Conservation (phyloP, 35 echinoderm and acorn worm genomes). For the Ophioderma brevispina region DNA sequence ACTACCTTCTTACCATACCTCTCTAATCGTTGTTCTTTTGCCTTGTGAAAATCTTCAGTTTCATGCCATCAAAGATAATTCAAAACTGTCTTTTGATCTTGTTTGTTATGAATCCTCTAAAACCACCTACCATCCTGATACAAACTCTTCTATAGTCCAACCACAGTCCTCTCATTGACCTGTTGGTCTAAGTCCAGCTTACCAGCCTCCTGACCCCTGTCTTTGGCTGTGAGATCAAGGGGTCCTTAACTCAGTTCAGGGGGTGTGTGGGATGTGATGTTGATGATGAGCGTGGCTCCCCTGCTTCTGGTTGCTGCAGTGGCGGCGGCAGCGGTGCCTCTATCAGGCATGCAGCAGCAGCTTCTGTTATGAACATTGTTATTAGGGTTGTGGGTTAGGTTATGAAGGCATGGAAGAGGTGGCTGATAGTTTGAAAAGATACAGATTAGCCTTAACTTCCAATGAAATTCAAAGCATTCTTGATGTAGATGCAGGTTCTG, state of each 20-base stretch:
- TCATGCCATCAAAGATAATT: neutral
- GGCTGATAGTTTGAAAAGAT: no score
- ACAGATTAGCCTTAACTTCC: no score
- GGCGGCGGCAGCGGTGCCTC: neutral
- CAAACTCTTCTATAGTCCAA: neutral
- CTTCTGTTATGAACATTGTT: slow-evolving; percentile 3
- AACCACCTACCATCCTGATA: neutral
- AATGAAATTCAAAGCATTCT: no score
- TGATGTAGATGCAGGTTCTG: no score
- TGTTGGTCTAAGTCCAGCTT: neutral
- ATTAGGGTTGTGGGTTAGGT: neutral
- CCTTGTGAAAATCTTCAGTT: neutral
- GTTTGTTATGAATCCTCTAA: no score
- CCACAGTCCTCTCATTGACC: neutral
- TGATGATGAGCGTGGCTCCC: neutral
- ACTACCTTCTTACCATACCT: no score
- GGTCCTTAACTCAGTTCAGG: neutral
- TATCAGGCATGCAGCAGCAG: neutral
- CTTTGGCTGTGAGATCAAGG: neutral
- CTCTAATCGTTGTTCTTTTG: neutral
- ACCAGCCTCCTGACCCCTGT: neutral
- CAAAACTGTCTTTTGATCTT: no score
- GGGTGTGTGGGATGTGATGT: neutral
- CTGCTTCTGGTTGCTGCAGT: neutral
- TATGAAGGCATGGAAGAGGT: neutral